These are phyloP conservation scores for Varroa destructor DNA, from an alignment of 1,140 invertebrate genomes.

Conservation along the genomic window DNA sequence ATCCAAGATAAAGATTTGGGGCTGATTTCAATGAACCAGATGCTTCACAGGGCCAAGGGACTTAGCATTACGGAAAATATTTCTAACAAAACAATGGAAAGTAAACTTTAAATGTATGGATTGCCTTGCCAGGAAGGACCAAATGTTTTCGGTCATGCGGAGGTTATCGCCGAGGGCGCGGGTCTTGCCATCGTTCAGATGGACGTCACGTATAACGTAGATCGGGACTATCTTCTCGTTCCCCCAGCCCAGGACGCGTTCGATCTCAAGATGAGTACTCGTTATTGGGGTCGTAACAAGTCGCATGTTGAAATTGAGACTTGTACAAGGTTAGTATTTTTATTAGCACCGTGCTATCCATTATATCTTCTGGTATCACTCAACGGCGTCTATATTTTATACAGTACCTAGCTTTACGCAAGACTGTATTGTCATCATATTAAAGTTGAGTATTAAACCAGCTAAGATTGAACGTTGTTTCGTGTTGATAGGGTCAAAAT, in stretches of 20 bases:
- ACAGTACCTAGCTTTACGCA: neutral
- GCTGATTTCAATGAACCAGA: too few relatives aligned
- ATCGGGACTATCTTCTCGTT: constrained; percentile 45
- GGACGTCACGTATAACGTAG: constrained; percentile 48
- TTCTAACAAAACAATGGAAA: too few relatives aligned
- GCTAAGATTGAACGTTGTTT: neutral
- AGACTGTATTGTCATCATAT: neutral
- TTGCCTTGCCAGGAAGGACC: constrained; percentile 38
- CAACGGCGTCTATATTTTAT: neutral
- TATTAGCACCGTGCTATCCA: neutral
- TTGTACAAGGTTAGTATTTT: constrained; percentile 42
- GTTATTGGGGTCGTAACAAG: constrained; percentile 47
- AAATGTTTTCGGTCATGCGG: constrained; percentile 48
- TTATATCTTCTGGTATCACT: constrained; percentile 9
- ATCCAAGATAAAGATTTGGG: too few relatives aligned
- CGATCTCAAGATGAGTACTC: constrained; percentile 41
- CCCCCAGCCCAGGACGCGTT: constrained; percentile 43
- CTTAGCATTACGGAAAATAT: too few relatives aligned
- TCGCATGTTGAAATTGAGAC: constrained; percentile 45
- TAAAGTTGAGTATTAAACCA: neutral
- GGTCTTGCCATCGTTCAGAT: constrained; percentile 48
- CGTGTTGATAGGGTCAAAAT: too few relatives aligned
- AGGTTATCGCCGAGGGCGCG: constrained; percentile 45
- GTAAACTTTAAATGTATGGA: too few relatives aligned
- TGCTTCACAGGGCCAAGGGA: too few relatives aligned